Evolutionary conservation across 37 sponge, comb jelly and placozoan species (phyloP).

Genomic region (Ephydatia muelleri): DNA sequence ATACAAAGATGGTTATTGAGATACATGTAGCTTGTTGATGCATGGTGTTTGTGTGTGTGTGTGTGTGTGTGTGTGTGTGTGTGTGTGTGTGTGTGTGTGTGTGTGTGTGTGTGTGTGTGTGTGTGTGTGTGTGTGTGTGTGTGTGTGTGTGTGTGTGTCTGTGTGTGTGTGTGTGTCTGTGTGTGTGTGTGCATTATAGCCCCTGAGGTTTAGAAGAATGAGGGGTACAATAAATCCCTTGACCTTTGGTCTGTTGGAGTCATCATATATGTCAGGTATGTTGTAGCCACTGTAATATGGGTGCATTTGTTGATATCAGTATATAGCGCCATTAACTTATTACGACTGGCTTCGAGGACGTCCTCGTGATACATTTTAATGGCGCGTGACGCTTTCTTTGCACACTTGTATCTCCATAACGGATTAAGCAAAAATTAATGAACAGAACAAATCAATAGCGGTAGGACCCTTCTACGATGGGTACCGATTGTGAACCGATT

Average conservation of each 20-base stretch:
- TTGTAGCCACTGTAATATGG: too few relatives aligned
- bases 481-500: too few relatives aligned
- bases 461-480: too few relatives aligned
- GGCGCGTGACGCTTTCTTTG: too few relatives aligned
- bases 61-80: not conserved
- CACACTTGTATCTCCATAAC: too few relatives aligned
- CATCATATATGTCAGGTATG: conserved; percentile 96
- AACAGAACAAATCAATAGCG: too few relatives aligned
- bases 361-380: too few relatives aligned
- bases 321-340: too few relatives aligned
- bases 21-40: not conserved
- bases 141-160: not conserved
- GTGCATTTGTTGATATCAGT: too few relatives aligned
- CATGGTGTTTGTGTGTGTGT: not conserved
- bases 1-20: not conserved
- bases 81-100: not conserved
- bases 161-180: too few relatives aligned
- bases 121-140: not conserved
- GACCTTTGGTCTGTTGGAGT: conserved; percentile 98
- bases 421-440: too few relatives aligned
- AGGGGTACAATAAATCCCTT: conserved; percentile 89
- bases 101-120: not conserved
- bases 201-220: conserved; percentile 92
- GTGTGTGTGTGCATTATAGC: conserved; percentile 47
- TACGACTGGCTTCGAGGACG: too few relatives aligned